Base-by-base conservation (phyloP, 2,797 vertebrate genomes). In the Fratercula arctica region DNA sequence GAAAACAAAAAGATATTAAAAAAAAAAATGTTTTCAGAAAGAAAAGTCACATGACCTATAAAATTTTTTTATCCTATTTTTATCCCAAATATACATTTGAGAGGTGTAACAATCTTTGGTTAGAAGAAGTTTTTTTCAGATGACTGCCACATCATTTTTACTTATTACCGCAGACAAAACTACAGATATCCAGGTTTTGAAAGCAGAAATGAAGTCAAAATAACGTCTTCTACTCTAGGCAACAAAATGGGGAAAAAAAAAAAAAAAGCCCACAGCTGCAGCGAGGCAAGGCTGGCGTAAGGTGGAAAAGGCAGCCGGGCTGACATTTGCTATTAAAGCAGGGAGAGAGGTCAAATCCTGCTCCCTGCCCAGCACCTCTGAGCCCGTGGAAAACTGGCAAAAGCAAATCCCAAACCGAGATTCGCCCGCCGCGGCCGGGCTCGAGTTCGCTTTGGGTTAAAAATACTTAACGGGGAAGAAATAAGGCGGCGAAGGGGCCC, bases 391-490 rank as follows among this genome's bases (percentile, higher is more conserved):
- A 59, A 78, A 85, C 48, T 4, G 68, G 81, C 68, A 67, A 74
- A 85, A 57, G 78, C 69, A 50, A 85, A 59, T 14, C 70, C 81
- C 84, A 59, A 41, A 33, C 57, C 29, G 75, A 89, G 90, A 60
- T 69, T 82, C 19, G 24, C 56, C 92, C 33, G 92, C 72, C 48
- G 20, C 70, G 60, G 66, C 39, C 80, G 33, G 84, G 90, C 83
- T 94, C 90, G 39, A 67, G 77, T 93, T 94, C 88, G 51, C 86
- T 63, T 51, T 6, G 68, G 81, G 90, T 95, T 96, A 95, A 96
- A 97, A 96, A 94, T 77, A 96, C 87, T 24, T 26, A n/a, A 2
- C 25, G 5, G 82, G 67, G 45, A 51, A 78, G 89, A 11, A 68
- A 33, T 3, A 23, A 61, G 5, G 57, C 77, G 35, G 88, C 73